phyloP scores from a whole-genome alignment of 2,888 invertebrate species.

The Arctia plantaginis region DNA sequence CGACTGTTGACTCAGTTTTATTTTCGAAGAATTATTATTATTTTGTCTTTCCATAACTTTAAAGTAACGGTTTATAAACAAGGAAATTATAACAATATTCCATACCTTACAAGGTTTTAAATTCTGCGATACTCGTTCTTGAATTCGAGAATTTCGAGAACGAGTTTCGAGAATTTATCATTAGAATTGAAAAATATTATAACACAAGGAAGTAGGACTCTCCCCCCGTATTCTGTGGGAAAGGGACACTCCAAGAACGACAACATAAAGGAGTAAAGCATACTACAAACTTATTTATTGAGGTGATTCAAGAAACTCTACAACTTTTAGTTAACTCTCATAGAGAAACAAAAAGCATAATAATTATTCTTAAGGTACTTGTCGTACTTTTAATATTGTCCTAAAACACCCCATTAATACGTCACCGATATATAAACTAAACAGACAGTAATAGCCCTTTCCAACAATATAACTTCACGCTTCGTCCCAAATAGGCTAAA shows the following conservation, averaged over 20 bases:
- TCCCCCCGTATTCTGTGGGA: too few relatives aligned
- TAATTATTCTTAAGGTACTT: background rate
- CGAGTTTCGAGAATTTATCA: too few relatives aligned
- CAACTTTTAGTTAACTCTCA: background rate
- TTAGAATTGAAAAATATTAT: too few relatives aligned
- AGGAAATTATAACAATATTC: background rate
- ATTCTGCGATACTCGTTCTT: too few relatives aligned
- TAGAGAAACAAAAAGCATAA: background rate
- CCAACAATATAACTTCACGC: slow-evolving; percentile 42
- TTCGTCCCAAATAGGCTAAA: slow-evolving; percentile 45
- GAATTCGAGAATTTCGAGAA: too few relatives aligned
- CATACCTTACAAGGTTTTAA: background rate
- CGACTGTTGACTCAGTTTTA: slow-evolving; percentile 20
- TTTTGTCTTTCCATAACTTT: background rate
- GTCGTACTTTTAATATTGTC: background rate
- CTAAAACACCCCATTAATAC: background rate
- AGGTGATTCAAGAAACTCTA: too few relatives aligned
- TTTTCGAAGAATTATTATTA: slow-evolving; percentile 20
- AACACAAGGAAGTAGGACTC: too few relatives aligned
- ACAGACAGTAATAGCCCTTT: slow-evolving; percentile 42
- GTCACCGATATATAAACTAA: slow-evolving; percentile 17
- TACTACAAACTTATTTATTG: too few relatives aligned
- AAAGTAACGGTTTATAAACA: background rate
- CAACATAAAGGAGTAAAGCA: too few relatives aligned
- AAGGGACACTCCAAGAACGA: too few relatives aligned